phyloP scores from a whole-genome alignment of 64 coral and sea anemone species.

The Acropora tenuis region DNA sequence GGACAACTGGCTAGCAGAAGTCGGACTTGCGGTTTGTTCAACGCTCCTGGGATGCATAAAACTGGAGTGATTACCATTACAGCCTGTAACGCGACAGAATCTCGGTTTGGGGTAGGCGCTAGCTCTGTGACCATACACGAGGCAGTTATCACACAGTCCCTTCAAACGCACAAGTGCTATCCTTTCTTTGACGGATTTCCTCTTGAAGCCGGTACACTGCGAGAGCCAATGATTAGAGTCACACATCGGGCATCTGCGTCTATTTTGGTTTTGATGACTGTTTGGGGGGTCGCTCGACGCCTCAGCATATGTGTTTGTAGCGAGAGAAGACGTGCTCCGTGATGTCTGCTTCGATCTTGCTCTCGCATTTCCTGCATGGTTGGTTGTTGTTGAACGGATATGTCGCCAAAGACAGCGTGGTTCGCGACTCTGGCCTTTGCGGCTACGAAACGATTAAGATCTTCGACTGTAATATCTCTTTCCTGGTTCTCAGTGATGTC shows the following conservation, averaged over 20 bases:
- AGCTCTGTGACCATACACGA: too few species aligned
- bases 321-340: constrained; percentile 53
- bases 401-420: constrained; percentile 55
- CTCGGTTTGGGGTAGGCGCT: too few species aligned
- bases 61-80: constrained; percentile 49
- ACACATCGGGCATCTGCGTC: constrained; percentile 29
- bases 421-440: constrained; percentile 63
- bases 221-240: constrained; percentile 32
- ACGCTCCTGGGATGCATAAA: constrained; percentile 38
- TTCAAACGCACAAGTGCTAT: too few species aligned
- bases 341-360: background rate
- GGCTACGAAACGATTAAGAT: constrained; percentile 29
- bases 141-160: too few species aligned
- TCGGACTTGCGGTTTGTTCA: too few species aligned
- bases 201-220: too few species aligned
- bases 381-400: background rate
- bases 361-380: background rate
- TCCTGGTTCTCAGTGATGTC: too few species aligned
- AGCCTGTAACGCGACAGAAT: too few species aligned
- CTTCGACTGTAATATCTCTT: too few species aligned
- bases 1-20: too few species aligned
- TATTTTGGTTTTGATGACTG: too few species aligned
- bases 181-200: too few species aligned
- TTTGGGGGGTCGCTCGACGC: background rate
- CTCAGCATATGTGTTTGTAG: constrained; percentile 20